Conservation (phyloP, 2,888 invertebrate genomes). For the Rutpela maculata region DNA sequence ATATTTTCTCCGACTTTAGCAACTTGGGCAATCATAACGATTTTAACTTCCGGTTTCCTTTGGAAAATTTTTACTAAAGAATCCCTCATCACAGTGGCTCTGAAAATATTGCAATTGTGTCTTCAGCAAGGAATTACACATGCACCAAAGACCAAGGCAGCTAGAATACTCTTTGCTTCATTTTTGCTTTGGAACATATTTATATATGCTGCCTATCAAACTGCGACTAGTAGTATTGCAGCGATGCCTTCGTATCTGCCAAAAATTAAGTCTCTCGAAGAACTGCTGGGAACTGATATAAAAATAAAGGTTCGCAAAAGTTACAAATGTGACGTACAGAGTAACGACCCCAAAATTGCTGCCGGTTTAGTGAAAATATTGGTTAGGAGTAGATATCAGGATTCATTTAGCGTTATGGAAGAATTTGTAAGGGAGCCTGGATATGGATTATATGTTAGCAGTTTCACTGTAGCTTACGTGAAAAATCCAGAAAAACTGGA, state of each 20-base stretch:
- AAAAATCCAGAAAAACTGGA: too few species aligned
- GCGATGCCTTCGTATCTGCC: not conserved
- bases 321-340: too few species aligned
- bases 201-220: not conserved
- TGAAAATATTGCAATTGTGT: not conserved
- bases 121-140: not conserved
- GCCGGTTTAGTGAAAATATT: too few species aligned
- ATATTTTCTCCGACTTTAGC: not conserved
- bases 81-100: not conserved
- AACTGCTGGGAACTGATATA: not conserved
- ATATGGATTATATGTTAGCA: too few species aligned
- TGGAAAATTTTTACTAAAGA: not conserved
- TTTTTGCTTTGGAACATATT: not conserved
- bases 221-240: not conserved
- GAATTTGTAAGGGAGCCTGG: too few species aligned
- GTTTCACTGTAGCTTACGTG: too few species aligned
- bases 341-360: too few species aligned
- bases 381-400: too few species aligned
- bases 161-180: slow-evolving; percentile 1
- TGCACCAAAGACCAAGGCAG: not conserved
- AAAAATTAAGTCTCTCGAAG: not conserved
- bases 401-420: too few species aligned
- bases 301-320: not conserved
- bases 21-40: not conserved
- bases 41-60: not conserved